Conservation (phyloP, 2,888 invertebrate genomes). For the Volucella bombylans region DNA sequence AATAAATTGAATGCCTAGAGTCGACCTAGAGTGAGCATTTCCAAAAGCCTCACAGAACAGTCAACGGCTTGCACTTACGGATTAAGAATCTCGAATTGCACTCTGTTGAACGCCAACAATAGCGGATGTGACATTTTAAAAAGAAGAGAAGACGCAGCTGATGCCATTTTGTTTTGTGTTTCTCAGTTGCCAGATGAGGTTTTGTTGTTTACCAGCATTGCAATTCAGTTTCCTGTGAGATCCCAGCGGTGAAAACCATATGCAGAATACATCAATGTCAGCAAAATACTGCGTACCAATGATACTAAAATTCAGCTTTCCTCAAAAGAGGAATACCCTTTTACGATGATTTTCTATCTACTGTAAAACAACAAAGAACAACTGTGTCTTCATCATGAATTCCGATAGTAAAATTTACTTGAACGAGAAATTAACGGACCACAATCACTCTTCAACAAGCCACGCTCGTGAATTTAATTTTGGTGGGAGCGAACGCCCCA, state of each 20-base stretch:
- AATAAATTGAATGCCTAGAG: not conserved
- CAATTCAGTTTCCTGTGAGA: not conserved
- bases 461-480: too few species aligned
- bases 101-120: slow-evolving; percentile 6
- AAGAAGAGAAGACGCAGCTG: not conserved
- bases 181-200: not conserved
- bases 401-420: slow-evolving; percentile 76
- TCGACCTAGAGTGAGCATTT: not conserved
- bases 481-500: too few species aligned
- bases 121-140: not conserved
- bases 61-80: not conserved
- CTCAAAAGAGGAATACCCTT: not conserved
- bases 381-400: slow-evolving; percentile 73
- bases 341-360: not conserved
- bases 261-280: slow-evolving; percentile 4
- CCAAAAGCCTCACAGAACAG: not conserved
- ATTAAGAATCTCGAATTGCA: not conserved
- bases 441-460: too few species aligned
- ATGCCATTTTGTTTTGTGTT: not conserved
- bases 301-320: slow-evolving; percentile 1
- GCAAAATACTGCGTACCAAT: slow-evolving; percentile 1
- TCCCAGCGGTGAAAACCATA: not conserved
- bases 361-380: not conserved
- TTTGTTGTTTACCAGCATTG: not conserved
- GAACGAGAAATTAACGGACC: too few species aligned